phyloP scores from a whole-genome alignment of 2,113 vertebrate genomes.

The Corvus moneduloides region DNA sequence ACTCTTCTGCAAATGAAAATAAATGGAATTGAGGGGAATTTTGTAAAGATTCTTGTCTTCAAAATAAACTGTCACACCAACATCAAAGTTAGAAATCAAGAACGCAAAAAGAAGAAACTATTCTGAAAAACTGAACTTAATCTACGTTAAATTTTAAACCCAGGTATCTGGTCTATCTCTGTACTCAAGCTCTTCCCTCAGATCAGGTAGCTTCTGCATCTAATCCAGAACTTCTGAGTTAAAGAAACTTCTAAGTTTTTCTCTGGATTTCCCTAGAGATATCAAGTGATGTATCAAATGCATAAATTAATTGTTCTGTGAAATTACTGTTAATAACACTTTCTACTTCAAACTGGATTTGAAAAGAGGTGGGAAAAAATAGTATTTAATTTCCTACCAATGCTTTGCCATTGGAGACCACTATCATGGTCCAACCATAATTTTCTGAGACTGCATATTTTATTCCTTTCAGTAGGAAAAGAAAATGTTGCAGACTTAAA shows the following conservation, averaged over 20 bases:
- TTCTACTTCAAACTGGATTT: not conserved
- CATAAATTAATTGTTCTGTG: not conserved
- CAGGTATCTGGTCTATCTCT: not conserved
- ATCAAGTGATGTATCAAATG: not conserved
- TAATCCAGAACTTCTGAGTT: not conserved
- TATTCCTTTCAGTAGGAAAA: not conserved
- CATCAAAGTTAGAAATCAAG: not conserved
- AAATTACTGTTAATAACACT: not conserved
- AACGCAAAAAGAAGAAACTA: not conserved
- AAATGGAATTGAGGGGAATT: not conserved
- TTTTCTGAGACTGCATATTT: not conserved
- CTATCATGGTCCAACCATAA: not conserved
- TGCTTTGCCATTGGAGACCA: not conserved
- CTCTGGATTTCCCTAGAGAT: not conserved
- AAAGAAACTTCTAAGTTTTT: not conserved
- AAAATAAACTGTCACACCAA: not conserved
- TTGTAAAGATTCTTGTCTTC: not conserved
- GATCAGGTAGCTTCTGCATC: not conserved
- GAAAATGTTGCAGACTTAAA: not conserved
- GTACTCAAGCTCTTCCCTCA: not conserved
- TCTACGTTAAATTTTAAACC: not conserved
- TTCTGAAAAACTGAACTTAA: not conserved
- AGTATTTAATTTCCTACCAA: not conserved
- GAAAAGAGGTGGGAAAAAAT: not conserved
- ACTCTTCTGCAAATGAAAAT: not conserved